Base-by-base conservation (phyloP, 1,140 invertebrate genomes). In the Anastrepha ludens region DNA sequence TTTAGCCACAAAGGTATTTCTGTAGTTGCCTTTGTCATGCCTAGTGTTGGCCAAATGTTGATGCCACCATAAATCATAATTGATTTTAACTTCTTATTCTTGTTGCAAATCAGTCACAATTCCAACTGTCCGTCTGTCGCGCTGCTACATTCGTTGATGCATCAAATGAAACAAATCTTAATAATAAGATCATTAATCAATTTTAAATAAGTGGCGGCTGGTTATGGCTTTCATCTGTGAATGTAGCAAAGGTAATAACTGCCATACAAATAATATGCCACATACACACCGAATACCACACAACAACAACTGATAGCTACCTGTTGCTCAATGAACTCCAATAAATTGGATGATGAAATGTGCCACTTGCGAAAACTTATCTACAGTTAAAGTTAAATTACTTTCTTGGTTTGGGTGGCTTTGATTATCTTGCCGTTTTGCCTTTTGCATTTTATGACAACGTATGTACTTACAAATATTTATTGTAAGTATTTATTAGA, bases 321-420 rank as follows among this genome's bases (percentile, higher is more conserved):
- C 29, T 67, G 65, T 67, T 41, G 65, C 65, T 67, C 39, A 29
- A 7, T 11, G 20, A 67, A 67, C 39, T 29, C 65, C 3, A 67
- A 39, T 67, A 67, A 67, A 41, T 67, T 67, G 65, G 20, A 29
- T 41, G 39, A 67, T 67, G 29, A 67, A 67, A 67, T 67, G 65
- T 67, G 65, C 65, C 65, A 67, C 65, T 67, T 67, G 65, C 29
- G 65, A 67, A 39, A 41, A 67, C 29, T 39, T 67, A 67, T 67
- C 29, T 67, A 67, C 65, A 67, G 20, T 67, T 67, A 41, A 67
- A 29, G 65, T 67, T 29, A 29, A 67, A 67, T 67, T 67, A 67
- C 65, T 67, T 67, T 39, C 65, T 67, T 41, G 29, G 65, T 67
- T 67, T 67, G 65, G 65, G 65, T 20, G 39, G 39, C 11, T 20